These are phyloP conservation scores for Odontamblyopus lacepedii DNA, from an alignment of 2,797 vertebrate genomes.

Conservation along the genomic window DNA sequence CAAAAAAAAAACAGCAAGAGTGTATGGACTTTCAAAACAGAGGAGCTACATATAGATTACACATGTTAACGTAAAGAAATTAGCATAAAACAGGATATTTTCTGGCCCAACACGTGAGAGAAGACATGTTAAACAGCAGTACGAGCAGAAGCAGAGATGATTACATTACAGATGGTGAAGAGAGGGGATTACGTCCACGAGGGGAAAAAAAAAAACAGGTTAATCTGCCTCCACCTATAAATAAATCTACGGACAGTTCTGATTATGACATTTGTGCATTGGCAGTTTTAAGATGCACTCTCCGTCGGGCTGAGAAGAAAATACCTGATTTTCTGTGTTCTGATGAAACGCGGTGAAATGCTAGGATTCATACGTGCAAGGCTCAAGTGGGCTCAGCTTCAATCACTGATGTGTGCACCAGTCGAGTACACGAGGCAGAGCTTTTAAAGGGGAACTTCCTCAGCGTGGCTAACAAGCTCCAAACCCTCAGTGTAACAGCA, in stretches of 20 bases:
- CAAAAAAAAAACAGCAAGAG: too few relatives aligned
- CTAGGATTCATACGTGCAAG: constrained; percentile 50
- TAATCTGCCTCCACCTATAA: constrained; percentile 48
- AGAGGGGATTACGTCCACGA: constrained; percentile 55
- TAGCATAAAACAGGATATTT: neutral
- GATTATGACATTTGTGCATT: constrained; percentile 15
- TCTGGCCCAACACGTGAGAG: neutral
- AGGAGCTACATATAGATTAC: neutral
- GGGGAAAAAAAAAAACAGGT: constrained; percentile 34
- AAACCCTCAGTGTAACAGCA: constrained; percentile 1
- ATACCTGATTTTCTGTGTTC: constrained; percentile 39
- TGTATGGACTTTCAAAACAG: neutral
- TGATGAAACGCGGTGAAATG: constrained; percentile 64
- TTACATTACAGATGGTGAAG: constrained; percentile 59
- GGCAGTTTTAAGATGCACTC: constrained; percentile 12
- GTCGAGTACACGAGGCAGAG: constrained; percentile 22
- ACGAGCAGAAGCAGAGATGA: constrained; percentile 29
- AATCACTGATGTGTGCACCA: constrained; percentile 36
- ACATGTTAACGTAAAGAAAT: neutral
- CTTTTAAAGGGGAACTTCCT: constrained; percentile 23
- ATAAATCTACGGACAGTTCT: constrained; percentile 4
- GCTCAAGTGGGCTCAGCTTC: constrained; percentile 37
- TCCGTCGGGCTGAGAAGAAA: constrained; percentile 12
- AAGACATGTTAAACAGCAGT: constrained; percentile 11
- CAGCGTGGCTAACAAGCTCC: constrained; percentile 15